Percentiles rank a stretch among this genome's conserved stretches.
phyloP scores from a whole-genome alignment of 53 echinoderm and acorn worm genomes.

The Paelopatides confundens region DNA sequence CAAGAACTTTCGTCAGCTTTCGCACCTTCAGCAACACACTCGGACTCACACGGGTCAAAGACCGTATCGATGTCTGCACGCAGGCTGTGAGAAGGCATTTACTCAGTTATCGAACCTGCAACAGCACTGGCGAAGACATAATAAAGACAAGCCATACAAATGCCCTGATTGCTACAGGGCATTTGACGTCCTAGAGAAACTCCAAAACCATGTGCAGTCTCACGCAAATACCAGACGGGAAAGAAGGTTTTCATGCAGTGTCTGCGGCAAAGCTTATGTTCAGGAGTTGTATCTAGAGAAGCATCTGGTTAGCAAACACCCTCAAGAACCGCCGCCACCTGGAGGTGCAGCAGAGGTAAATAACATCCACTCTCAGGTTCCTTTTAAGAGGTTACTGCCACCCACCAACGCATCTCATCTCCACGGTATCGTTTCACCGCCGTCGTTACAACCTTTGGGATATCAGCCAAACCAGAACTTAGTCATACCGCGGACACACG shows the following conservation, averaged over 20 bases:
- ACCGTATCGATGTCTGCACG: constrained; percentile 84
- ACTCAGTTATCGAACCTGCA: constrained; percentile 96
- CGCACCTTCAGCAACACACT: constrained; percentile 97
- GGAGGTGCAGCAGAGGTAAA: neutral
- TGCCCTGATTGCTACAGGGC: constrained; percentile 97
- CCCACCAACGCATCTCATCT: constrained; percentile 33
- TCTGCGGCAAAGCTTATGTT: constrained; percentile 92
- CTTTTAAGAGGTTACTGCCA: constrained; percentile 59
- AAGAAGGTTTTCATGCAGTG: constrained; percentile 82
- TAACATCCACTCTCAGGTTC: constrained; percentile 57
- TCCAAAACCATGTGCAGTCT: constrained; percentile 89
- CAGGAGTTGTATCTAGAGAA: constrained; percentile 94
- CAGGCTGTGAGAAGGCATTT: constrained; percentile 96
- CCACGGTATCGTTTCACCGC: constrained; percentile 36
- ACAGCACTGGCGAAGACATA: constrained; percentile 94
- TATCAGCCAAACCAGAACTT: neutral
- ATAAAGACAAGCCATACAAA: constrained; percentile 99
- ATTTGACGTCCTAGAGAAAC: constrained; percentile 86
- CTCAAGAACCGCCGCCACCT: constrained; percentile 51
- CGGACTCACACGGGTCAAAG: constrained; percentile 94
- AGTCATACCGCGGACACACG: constrained; percentile 22
- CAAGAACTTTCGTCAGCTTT: constrained; percentile 94
- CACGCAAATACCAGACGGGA: constrained; percentile 95
- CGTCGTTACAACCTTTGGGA: constrained; percentile 20
- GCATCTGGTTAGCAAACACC: constrained; percentile 92